Evolutionary conservation across 30 jellyfish, hydroid and myxozoan species (phyloP).

Genomic region (Chrysaora quinquecirrha): DNA sequence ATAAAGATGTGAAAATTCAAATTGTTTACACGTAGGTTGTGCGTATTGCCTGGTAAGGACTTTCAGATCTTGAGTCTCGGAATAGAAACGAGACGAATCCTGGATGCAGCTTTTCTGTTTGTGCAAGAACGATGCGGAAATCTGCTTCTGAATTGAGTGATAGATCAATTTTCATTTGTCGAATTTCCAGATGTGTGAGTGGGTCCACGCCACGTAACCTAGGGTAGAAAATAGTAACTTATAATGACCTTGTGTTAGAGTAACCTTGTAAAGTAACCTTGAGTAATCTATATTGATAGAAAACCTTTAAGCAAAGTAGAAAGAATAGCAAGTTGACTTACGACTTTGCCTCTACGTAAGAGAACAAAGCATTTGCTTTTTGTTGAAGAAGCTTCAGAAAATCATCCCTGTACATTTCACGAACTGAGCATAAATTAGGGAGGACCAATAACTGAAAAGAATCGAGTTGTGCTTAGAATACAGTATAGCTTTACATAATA

Average conservation of each 20-base stretch:
- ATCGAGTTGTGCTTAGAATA: too few species aligned
- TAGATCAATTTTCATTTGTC: conserved; percentile 74
- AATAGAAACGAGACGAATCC: conserved; percentile 79
- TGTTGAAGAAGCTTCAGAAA: conserved; percentile 68
- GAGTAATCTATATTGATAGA: too few species aligned
- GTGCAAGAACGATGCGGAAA: conserved; percentile 87
- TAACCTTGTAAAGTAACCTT: too few species aligned
- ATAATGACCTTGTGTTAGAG: too few species aligned
- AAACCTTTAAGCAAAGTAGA: too few species aligned
- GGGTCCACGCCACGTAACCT: conserved; percentile 62
- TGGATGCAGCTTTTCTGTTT: conserved; percentile 80
- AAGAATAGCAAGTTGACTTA: conserved; percentile 36
- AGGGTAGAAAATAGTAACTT: conserved; percentile 4
- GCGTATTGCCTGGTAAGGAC: conserved; percentile 77
- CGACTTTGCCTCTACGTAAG: conserved; percentile 87
- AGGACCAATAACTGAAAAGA: conserved; percentile 47
- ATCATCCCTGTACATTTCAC: conserved; percentile 40
- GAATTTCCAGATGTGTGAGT: conserved; percentile 49
- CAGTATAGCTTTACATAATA: too few species aligned
- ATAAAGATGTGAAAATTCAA: background rate
- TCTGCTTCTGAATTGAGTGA: conserved; percentile 91
- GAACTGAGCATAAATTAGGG: conserved; percentile 64
- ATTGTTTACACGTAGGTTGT: conserved; percentile 52
- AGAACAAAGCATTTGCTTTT: conserved; percentile 64
- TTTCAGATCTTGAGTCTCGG: conserved; percentile 46